Conservation (phyloP, 1,140 invertebrate species). For the Zelostemma sp. region DNA sequence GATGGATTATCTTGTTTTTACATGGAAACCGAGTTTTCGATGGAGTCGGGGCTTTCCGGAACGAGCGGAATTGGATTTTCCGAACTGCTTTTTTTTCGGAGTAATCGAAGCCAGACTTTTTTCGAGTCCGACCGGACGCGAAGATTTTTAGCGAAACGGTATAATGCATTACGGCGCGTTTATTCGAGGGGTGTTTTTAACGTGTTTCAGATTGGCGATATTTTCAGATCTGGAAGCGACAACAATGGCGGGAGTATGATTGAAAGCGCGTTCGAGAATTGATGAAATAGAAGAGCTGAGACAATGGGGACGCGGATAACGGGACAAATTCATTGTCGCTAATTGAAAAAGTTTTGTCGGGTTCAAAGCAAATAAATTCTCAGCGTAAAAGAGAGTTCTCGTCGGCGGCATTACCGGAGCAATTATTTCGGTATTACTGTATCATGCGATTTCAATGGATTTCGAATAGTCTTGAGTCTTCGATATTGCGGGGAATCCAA, state of each 20-base stretch:
- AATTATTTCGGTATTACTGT: background rate
- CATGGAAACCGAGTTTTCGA: too few species aligned
- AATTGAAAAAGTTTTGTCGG: constrained; percentile 8
- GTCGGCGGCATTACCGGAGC: too few species aligned
- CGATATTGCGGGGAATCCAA: too few species aligned
- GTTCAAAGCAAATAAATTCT: background rate
- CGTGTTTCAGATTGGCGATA: background rate
- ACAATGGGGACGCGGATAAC: constrained; percentile 2
- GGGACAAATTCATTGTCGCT: constrained; percentile 14
- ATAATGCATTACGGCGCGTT: background rate
- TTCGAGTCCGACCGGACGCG: too few species aligned
- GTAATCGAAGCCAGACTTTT: too few species aligned
- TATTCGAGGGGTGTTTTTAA: background rate
- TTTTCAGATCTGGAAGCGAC: background rate
- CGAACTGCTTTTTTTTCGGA: too few species aligned
- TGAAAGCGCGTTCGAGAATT: constrained; percentile 2
- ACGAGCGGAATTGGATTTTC: too few species aligned
- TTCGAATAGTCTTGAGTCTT: too few species aligned
- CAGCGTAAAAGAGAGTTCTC: background rate
- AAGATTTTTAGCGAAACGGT: too few species aligned
- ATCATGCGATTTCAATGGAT: too few species aligned
- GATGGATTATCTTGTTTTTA: background rate
- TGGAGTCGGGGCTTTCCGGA: too few species aligned
- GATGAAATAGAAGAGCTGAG: background rate
- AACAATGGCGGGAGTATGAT: constrained; percentile 1